phyloP scores from a whole-genome alignment of 2,888 invertebrate genomes.

The Euplexia lucipara region DNA sequence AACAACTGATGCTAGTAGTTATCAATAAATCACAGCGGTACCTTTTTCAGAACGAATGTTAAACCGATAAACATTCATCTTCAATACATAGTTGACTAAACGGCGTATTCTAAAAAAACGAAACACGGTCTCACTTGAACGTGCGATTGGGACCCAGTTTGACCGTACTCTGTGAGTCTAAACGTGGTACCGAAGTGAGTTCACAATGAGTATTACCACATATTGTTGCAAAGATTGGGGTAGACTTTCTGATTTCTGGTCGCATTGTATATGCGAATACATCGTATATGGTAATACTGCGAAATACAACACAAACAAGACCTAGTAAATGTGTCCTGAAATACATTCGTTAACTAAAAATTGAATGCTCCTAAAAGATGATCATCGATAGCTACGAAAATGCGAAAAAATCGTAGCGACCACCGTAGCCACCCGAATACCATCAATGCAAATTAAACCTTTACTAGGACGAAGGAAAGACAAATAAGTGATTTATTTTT shows the following conservation, averaged over 20 bases:
- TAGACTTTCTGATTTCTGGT: neutral
- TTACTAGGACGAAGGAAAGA: neutral
- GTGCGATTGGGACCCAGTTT: conserved; percentile 73
- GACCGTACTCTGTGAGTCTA: conserved; percentile 56
- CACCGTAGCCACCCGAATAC: neutral
- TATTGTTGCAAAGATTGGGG: neutral
- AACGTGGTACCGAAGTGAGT: conserved; percentile 47
- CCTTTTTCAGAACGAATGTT: conserved; percentile 75
- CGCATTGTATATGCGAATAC: too few species aligned
- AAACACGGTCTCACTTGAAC: conserved; percentile 78
- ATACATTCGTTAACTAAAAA: neutral
- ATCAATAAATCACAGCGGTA: conserved; percentile 74
- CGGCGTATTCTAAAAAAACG: conserved; percentile 78
- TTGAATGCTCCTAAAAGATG: neutral
- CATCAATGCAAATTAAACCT: neutral
- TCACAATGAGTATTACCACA: conserved; percentile 43
- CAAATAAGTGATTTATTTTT: neutral
- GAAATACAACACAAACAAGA: neutral
- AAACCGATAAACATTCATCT: conserved; percentile 82
- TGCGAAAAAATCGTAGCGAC: neutral
- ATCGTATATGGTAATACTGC: neutral
- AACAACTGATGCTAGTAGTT: conserved; percentile 64
- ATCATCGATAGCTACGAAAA: neutral
- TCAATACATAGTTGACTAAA: conserved; percentile 83
- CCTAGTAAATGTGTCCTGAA: neutral